Conservation (phyloP, 2,888 invertebrate genomes). For the Lithophane ornitopus region DNA sequence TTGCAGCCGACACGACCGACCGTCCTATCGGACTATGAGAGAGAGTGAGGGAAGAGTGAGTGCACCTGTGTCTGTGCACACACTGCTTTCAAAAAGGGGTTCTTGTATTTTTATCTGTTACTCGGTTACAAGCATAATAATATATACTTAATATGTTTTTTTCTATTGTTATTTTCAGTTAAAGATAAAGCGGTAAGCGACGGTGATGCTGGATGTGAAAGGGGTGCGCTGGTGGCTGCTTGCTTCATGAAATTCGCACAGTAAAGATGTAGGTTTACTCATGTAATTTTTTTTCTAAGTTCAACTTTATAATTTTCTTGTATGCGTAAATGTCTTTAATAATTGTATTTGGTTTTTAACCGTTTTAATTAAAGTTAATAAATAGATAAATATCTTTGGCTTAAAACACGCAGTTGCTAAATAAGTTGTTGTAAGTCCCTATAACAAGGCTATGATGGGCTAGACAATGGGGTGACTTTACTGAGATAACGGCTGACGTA, state of each 20-base stretch:
- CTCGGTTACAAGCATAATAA: too few relatives aligned
- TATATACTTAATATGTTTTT: too few relatives aligned
- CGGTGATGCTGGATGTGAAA: constrained; percentile 43
- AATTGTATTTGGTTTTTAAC: background rate
- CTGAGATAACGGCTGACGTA: too few relatives aligned
- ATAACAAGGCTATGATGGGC: background rate
- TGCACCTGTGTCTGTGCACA: too few relatives aligned
- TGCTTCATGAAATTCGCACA: background rate
- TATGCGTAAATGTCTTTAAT: background rate
- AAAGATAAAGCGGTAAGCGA: constrained; percentile 24
- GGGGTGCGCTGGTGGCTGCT: constrained; percentile 16
- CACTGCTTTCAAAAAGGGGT: background rate
- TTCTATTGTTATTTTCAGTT: constrained; percentile 13
- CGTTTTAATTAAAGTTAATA: background rate
- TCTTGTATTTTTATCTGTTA: background rate
- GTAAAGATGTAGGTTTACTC: background rate
- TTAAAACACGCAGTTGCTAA: too few relatives aligned
- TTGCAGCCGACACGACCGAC: background rate
- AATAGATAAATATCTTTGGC: background rate
- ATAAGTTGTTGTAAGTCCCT: background rate
- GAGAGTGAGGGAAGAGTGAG: background rate
- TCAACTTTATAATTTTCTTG: background rate
- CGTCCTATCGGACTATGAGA: background rate
- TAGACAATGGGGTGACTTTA: background rate
- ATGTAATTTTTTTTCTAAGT: background rate